Percentiles rank a stretch among this genome's conserved stretches.
Conservation (phyloP, 2,797 vertebrate species). For the Amazonetta brasiliensis region DNA sequence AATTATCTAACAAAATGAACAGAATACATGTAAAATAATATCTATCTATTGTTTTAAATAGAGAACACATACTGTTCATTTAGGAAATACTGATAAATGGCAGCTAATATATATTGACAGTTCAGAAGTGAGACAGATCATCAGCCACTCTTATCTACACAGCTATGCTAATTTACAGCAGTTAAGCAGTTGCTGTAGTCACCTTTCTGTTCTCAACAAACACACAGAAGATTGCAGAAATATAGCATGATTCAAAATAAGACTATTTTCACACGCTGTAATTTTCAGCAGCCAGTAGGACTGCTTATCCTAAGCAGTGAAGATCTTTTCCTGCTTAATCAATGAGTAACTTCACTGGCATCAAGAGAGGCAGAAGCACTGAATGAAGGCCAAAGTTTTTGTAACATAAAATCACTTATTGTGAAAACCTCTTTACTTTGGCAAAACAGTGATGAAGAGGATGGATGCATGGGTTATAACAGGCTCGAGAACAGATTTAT, state of each 20-base stretch:
- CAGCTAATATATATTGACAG: background rate
- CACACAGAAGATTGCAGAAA: background rate
- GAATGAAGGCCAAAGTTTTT: background rate
- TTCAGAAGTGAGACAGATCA: background rate
- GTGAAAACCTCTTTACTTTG: background rate
- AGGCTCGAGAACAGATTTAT: background rate
- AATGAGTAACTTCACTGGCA: background rate
- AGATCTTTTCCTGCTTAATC: background rate
- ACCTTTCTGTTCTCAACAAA: slow-evolving; percentile 3
- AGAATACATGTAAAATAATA: background rate
- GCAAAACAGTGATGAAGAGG: background rate
- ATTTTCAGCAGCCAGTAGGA: background rate
- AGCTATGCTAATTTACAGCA: background rate
- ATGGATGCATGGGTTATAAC: background rate
- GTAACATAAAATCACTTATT: background rate
- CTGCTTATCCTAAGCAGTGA: background rate
- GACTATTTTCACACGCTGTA: background rate
- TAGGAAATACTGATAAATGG: background rate
- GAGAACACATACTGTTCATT: background rate
- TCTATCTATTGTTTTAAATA: background rate
- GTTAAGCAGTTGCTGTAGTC: background rate
- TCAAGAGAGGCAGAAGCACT: background rate
- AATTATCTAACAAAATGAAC: background rate
- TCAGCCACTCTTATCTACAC: background rate
- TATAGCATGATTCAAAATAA: background rate